Conservation (phyloP, 2,113 vertebrate genomes). For the Thalassarche chlororhynchos region DNA sequence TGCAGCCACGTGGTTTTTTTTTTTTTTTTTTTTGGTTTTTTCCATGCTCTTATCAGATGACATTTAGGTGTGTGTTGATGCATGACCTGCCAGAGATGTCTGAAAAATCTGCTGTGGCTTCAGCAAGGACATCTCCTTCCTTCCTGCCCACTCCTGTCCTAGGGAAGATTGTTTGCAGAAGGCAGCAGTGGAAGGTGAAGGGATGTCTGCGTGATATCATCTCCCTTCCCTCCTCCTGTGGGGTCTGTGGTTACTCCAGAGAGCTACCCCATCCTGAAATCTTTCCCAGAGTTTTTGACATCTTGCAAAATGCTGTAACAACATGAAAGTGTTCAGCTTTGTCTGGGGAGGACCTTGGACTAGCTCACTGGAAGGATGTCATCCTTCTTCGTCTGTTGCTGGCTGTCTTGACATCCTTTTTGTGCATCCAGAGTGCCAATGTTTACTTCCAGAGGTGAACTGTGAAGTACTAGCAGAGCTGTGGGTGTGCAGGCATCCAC, state of each 20-base stretch:
- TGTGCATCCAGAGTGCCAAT: neutral
- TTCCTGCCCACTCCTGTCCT: neutral
- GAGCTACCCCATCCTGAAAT: neutral
- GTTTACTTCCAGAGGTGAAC: neutral
- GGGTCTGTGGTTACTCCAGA: neutral
- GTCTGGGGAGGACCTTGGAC: neutral
- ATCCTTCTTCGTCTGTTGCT: neutral
- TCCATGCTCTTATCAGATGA: neutral
- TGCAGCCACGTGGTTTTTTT: accelerated
- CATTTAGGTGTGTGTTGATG: neutral
- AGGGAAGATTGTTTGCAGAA: neutral
- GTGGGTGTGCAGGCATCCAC: accelerated
- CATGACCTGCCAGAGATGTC: neutral
- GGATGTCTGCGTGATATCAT: neutral
- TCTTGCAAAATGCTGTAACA: neutral
- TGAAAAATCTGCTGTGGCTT: neutral
- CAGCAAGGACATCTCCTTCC: neutral
- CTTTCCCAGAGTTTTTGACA: neutral
- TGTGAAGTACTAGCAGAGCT: accelerated
- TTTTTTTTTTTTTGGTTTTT: neutral
- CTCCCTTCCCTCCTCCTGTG: neutral
- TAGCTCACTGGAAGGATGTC: neutral
- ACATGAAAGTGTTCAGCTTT: neutral
- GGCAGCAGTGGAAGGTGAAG: neutral
- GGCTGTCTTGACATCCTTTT: neutral